These are phyloP conservation scores for Torymus aiolomorphi DNA, from an alignment of 2,888 invertebrate genomes.

Conservation along the genomic window DNA sequence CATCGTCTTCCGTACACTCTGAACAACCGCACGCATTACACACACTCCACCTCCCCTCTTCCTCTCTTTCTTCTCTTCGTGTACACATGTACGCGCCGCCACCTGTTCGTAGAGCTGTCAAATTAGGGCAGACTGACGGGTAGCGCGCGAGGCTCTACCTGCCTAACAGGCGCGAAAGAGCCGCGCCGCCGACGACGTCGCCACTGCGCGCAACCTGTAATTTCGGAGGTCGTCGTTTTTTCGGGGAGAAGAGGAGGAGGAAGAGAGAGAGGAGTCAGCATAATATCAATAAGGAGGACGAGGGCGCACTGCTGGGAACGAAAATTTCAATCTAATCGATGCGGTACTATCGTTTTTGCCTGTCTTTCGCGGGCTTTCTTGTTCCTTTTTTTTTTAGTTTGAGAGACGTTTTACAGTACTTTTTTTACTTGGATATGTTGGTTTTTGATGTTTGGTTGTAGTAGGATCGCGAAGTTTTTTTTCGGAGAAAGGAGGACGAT, in stretches of 20 bases:
- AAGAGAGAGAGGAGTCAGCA: background rate
- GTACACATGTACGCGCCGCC: background rate
- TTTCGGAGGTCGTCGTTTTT: conserved; percentile 19
- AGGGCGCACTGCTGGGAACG: background rate
- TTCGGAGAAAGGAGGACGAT: no score
- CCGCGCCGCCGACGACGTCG: conserved; percentile 4
- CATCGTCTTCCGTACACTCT: background rate
- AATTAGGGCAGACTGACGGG: conserved; percentile 53
- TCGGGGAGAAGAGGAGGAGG: background rate
- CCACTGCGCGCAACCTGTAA: conserved; percentile 43
- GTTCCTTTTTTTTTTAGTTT: no score
- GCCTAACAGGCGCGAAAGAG: conserved; percentile 50
- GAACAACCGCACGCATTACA: no score
- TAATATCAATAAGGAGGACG: conserved; percentile 10
- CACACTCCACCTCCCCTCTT: no score
- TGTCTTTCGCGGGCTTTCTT: no score
- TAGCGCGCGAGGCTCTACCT: conserved; percentile 21
- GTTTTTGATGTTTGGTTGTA: no score
- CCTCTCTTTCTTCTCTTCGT: no score
- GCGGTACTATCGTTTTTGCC: no score
- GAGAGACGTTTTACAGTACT: no score
- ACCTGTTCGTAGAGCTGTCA: conserved; percentile 52
- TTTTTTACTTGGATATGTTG: no score
- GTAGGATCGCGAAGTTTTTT: no score
- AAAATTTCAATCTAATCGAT: conserved; percentile 25